These are phyloP conservation scores for Tipula unca DNA, from an alignment of 2,888 invertebrate genomes.

Conservation along the genomic window DNA sequence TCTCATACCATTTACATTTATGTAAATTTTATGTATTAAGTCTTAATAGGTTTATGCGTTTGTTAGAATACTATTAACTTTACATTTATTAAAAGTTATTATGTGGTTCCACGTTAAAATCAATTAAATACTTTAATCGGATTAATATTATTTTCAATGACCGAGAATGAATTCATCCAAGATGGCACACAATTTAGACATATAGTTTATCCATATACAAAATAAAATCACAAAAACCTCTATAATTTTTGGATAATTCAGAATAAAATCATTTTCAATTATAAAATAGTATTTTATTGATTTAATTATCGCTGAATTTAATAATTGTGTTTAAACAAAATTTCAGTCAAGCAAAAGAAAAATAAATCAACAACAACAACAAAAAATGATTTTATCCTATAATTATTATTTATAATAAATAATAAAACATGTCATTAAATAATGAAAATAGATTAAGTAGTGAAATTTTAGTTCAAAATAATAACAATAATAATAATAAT, in stretches of 20 bases:
- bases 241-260: not conserved
- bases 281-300: not conserved
- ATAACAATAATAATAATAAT: constrained; percentile 24
- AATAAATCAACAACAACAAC: not conserved
- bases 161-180: not conserved
- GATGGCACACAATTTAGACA: not conserved
- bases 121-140: no score
- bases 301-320: not conserved
- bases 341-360: not conserved
- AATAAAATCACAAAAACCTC: not conserved
- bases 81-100: no score
- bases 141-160: not conserved
- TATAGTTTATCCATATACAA: not conserved
- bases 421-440: not conserved
- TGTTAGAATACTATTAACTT: no score
- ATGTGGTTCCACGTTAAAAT: no score
- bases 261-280: not conserved
- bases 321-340: not conserved
- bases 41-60: no score
- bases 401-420: constrained; percentile 1
- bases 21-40: no score
- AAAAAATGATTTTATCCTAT: not conserved
- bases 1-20: no score
- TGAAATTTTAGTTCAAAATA: constrained; percentile 1
- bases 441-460: not conserved